These are phyloP conservation scores for Canis aureus DNA, from an alignment of 2,113 vertebrate genomes.

Conservation along the genomic window DNA sequence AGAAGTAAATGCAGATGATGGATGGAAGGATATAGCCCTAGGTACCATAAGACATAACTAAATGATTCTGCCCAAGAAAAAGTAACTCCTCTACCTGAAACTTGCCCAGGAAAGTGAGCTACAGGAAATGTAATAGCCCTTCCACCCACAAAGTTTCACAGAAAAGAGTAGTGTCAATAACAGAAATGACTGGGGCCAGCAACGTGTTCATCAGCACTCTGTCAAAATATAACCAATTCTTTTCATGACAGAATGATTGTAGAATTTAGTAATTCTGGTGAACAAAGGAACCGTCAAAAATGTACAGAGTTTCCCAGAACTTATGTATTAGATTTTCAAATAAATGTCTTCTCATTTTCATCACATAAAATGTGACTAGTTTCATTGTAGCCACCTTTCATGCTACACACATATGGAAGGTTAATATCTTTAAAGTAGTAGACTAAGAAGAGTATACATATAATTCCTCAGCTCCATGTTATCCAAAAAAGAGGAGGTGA, in stretches of 20 bases:
- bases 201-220: background rate
- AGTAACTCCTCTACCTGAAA: background rate
- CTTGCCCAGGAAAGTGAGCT: background rate
- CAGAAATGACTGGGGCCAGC: background rate
- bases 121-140: background rate
- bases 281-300: conserved; percentile 36
- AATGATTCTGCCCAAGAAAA: conserved; percentile 51
- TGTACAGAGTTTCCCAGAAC: background rate
- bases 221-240: background rate
- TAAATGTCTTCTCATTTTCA: conserved; percentile 4
- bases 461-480: background rate
- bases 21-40: background rate
- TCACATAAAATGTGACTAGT: background rate
- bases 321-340: conserved; percentile 41
- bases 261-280: conserved; percentile 42
- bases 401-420: background rate
- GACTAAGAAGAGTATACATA: background rate
- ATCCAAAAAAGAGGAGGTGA: background rate
- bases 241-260: conserved; percentile 15
- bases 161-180: conserved; percentile 20
- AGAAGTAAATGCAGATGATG: background rate
- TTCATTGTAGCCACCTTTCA: background rate
- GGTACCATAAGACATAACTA: background rate
- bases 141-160: background rate
- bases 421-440: background rate